phyloP scores from a whole-genome alignment of 2,888 invertebrate genomes.

The Epicampocera succincta region DNA sequence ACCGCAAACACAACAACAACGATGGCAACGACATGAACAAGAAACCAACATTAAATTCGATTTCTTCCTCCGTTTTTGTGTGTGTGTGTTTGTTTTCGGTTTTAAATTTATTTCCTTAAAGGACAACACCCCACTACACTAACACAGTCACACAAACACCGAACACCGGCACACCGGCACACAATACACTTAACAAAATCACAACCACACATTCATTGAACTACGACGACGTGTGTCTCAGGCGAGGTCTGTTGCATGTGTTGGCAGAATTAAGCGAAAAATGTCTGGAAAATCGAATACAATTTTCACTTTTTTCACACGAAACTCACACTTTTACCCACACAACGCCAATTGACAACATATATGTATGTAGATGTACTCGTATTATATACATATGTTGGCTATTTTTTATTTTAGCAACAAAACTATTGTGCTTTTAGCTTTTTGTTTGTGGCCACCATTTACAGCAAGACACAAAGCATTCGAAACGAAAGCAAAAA shows the following conservation, averaged over 20 bases:
- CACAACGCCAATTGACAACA: slow-evolving; percentile 27
- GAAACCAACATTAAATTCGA: slow-evolving; percentile 51
- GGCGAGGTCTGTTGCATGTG: slow-evolving; percentile 15
- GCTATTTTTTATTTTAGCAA: background rate
- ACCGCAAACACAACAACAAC: slow-evolving; percentile 47
- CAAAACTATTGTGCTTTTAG: slow-evolving; percentile 41
- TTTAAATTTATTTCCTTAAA: slow-evolving; percentile 48
- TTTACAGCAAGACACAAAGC: slow-evolving; percentile 3
- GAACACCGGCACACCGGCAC: background rate
- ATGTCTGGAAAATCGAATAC: slow-evolving; percentile 64
- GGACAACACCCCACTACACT: slow-evolving; percentile 60
- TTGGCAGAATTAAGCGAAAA: slow-evolving; percentile 53
- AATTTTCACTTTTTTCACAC: slow-evolving; percentile 56
- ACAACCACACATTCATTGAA: slow-evolving; percentile 11
- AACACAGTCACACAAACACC: slow-evolving; percentile 15
- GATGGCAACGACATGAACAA: slow-evolving; percentile 11
- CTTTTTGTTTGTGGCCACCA: slow-evolving; percentile 2
- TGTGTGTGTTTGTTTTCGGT: background rate
- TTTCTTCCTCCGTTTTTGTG: background rate
- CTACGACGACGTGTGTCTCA: background rate
- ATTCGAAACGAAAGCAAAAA: slow-evolving; percentile 6
- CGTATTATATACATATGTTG: background rate
- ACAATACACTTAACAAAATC: slow-evolving; percentile 25
- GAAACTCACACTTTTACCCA: background rate
- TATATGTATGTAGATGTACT: no score